Evolutionary conservation across 2,888 invertebrate species (phyloP).

Genomic region (Macrophya annulata): DNA sequence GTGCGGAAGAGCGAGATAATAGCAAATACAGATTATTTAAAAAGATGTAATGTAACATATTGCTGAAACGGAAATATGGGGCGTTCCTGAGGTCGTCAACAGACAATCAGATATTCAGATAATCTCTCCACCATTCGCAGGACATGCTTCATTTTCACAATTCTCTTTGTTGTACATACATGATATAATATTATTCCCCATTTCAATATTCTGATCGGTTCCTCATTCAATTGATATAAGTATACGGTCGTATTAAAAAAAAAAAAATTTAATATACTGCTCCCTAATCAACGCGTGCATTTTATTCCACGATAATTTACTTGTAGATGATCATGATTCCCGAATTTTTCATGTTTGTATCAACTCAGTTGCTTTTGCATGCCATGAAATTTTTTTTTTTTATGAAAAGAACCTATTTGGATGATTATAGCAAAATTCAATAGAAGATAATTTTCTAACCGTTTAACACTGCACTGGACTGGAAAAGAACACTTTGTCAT

Average conservation of each 20-base stretch:
- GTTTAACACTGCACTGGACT: no score
- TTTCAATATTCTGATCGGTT: background rate
- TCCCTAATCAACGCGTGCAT: background rate
- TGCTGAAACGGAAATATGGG: slow-evolving; percentile 31
- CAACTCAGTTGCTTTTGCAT: background rate
- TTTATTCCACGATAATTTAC: background rate
- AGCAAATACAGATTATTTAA: slow-evolving; percentile 28
- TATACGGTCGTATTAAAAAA: background rate
- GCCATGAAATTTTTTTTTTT: background rate
- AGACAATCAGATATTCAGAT: slow-evolving; percentile 33
- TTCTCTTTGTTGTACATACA: background rate
- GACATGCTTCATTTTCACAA: slow-evolving; percentile 11
- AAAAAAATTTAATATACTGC: no score
- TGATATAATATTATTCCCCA: background rate
- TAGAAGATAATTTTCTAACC: background rate
- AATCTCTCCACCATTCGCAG: background rate
- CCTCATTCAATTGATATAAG: background rate
- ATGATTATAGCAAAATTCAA: background rate
- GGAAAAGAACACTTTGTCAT: background rate
- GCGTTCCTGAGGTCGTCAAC: slow-evolving; percentile 15
- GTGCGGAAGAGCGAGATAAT: background rate
- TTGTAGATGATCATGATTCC: no score
- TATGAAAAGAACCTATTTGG: background rate
- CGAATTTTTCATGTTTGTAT: background rate
- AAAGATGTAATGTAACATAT: background rate